Base-by-base conservation (phyloP, 2,797 vertebrate genomes). In the Pangasius macronema region DNA sequence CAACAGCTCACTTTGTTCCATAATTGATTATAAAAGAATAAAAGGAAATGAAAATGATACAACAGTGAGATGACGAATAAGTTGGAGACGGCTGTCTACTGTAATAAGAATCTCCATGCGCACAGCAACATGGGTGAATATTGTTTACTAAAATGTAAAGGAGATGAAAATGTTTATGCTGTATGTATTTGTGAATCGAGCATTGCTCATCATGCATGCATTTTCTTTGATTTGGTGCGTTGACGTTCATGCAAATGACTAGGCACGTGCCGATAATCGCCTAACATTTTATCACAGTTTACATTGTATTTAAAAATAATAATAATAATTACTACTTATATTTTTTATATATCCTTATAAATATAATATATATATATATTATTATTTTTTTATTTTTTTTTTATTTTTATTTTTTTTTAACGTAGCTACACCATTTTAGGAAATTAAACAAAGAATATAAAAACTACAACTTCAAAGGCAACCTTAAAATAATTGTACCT, bases 121-220 rank as follows among this genome's bases (percentile, higher is more conserved):
- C 67, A 70, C 46, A 55, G 49, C 5, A 20, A 83, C 65, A 73
- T 42, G 51, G 33, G 22, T 16, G 51, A 84, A 77, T 61, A 85
- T 63, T 80, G 85, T 87, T 87, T 87, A 87, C 86, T 77, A 76
- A 73, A 55, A 46, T 82, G 39, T 82, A 70, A 75, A 51, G 39
- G 46, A 87, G 59, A 33, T 65, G n/a, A 67, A 77, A 86, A 55
- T 39, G 30, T 76, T 57, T 75, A 36, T 83, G 20, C 70, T 77
- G 46, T 86, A 81, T 72, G 89, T 88, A 75, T 81, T 84, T 86
- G 80, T 86, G 55, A 81, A 63, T 63, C 11, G 67, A 72, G 70
- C 73, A 2, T 81, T 59, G 86, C 59, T 73, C 42, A 91, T 91
- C 90, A 92, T 90, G 93, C 93, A 94, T 94, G 91, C 92, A 85